Evolutionary conservation across 1,140 invertebrate species (phyloP), one percentile per base, ranked within the genome.

Genomic region (Matsumurasca onukii): DNA sequence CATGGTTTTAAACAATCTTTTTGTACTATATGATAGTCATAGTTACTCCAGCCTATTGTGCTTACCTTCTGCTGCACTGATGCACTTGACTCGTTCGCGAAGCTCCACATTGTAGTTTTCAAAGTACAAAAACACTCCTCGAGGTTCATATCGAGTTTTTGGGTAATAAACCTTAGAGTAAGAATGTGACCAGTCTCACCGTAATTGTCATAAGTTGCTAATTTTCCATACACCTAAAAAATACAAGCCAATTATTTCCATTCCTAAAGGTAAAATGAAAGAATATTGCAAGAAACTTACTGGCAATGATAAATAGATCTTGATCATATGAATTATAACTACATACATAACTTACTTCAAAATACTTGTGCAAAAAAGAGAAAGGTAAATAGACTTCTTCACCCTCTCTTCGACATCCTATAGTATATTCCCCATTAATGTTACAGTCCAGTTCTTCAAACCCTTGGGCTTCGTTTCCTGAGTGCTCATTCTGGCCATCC

Each of bases 31-130:
- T n/a, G n/a, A n/a, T n/a, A 39, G 34, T 39, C 17, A 39, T 39
- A 39, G 34, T 39, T 39, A 17, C 34, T 9, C 5, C 34, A 39
- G 17, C 34, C 34, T 39, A 39, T 9, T 9, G 34, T 27, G 57
- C 69, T 68, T 78, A 85, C 86, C 94, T 77, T 97, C 91, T 15
- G 86, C 88, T 0, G 91, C 95, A 79, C 92, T 96, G 71, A 99
- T 90, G 78, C 95, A 98, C 82, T 98, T 97, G 0, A 99, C 97
- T 57, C 97, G 82, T 74, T 98, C 95, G 39, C 97, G 84, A 0
- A 91, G 90, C 82, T 98, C 97, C 0, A 98, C 97, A 80, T 98
- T 98, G 79, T 98, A 99, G 79, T 97, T 95, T 76, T 97, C 94
- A 82, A 99, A 98, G 71, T 95, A 96, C 81, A 97, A 93, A 78